Percentiles rank a stretch among this genome's conserved stretches.
Conservation (phyloP, 2,797 vertebrate genomes). For the Numenius phaeopus region DNA sequence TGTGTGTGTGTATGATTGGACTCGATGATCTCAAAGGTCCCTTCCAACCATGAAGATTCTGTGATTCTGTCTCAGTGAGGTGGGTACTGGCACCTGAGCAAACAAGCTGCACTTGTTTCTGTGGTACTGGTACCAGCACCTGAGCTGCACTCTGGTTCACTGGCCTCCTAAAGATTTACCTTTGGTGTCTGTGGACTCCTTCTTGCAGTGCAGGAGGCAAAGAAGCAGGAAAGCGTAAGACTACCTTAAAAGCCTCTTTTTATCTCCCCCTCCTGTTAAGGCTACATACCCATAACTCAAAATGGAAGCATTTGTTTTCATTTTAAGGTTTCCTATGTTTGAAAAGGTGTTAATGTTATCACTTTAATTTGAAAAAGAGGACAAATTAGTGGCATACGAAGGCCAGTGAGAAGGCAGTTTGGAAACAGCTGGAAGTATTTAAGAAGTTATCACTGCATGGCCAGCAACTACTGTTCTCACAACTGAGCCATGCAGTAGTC, state of each 20-base stretch:
- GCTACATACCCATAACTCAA: not conserved
- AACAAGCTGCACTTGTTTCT: no score
- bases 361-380: not conserved
- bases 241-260: not conserved
- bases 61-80: no score
- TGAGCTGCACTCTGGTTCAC: not conserved
- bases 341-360: not conserved
- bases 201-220: not conserved
- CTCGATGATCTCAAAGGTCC: no score
- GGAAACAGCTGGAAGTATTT: not conserved
- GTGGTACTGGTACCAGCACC: no score
- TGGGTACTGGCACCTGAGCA: no score
- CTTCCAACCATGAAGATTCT: no score
- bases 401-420: not conserved
- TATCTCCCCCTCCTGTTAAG: not conserved
- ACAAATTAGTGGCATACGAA: not conserved
- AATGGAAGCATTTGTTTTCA: not conserved
- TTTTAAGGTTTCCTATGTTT: not conserved
- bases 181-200: not conserved
- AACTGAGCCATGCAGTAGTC: not conserved
- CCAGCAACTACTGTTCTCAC: not conserved
- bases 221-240: not conserved
- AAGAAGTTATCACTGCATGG: not conserved
- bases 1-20: no score
- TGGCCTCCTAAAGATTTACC: not conserved